A percentile compares a stretch with the other conserved stretches of the same genome.
phyloP scores from a whole-genome alignment of 1,140 invertebrate genomes.

The Scaptomyza graminum region DNA sequence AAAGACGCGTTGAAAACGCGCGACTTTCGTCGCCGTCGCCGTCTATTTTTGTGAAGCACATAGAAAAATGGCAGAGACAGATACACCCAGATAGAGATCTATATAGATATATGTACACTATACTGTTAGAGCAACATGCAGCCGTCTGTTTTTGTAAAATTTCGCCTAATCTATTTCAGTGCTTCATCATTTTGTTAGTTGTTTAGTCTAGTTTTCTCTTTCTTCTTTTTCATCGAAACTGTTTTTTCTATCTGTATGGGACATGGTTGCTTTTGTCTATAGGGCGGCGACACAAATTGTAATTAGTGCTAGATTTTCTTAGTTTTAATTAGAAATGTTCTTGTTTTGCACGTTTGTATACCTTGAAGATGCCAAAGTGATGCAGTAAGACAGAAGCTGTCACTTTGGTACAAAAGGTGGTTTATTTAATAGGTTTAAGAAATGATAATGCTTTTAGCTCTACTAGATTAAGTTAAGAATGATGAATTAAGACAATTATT shows the following conservation, averaged over 20 bases:
- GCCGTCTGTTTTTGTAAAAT: constrained; percentile 52
- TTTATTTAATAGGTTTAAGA: constrained; percentile 14
- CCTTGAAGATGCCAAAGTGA: constrained; percentile 59
- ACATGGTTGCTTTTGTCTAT: constrained; percentile 39
- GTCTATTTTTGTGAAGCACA: constrained; percentile 68
- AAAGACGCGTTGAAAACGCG: constrained; percentile 76
- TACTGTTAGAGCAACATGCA: constrained; percentile 33
- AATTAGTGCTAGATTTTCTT: constrained; percentile 72
- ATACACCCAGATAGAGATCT: constrained; percentile 28
- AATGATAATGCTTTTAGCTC: background rate
- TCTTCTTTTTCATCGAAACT: constrained; percentile 49
- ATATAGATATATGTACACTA: constrained; percentile 33
- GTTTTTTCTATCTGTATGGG: background rate
- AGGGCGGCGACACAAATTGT: constrained; percentile 72
- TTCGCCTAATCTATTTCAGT: constrained; percentile 77
- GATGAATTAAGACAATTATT: too few relatives aligned
- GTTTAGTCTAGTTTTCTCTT: constrained; percentile 6
- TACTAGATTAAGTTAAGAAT: background rate
- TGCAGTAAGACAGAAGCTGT: constrained; percentile 54
- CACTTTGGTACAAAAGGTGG: background rate
- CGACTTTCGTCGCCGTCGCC: constrained; percentile 45
- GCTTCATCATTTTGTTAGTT: constrained; percentile 41
- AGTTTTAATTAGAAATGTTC: constrained; percentile 69
- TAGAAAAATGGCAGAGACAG: constrained; percentile 41
- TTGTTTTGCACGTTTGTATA: constrained; percentile 55